Evolutionary conservation across 2,797 vertebrate species (phyloP), one percentile per base, ranked within the genome.

Genomic region (Aulostomus chinensis): DNA sequence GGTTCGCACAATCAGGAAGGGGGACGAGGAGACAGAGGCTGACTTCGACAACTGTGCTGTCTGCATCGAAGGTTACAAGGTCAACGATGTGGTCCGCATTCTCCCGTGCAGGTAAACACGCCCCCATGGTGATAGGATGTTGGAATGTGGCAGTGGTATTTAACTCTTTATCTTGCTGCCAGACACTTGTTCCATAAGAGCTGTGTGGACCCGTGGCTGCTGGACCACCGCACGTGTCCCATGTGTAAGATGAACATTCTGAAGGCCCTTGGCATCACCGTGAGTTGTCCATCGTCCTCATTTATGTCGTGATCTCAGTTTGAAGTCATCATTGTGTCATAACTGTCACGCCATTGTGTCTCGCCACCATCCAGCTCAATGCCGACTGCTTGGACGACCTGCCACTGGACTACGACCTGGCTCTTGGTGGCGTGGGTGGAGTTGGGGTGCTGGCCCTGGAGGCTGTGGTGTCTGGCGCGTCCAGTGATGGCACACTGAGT

Each of bases 191-290:
- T 99, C 87, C 97, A 99, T 87, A 98, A 96, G 86, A 94, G 91
- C 85, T 99, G 97, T 4, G 96, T 99, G 78, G 96, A 99, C 62
- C 96, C 96, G 3, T 99, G 97, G 96, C 94, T 99, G 36, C 91
- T 96, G 86, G 96, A 98, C 71, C 97, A 99, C 64, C 93, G 97
- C 5, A 99, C 97, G 3, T 99, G 97, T 57, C 97, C 97, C 10
- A 99, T 99, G 97, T 99, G 97, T 81, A 99, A 99, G 91, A 97
- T 98, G 94, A 98, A 98, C 89, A 98, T 99, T 87, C 92, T 98
- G 17, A 98, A 99, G 86, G 96, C 96, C 15, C 89, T 99, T 57
- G 97, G 97, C 71, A 96, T 99, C 66, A 94, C 95, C 71, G 97
- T 99, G 93, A 95, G 45, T 48, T 15, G 3, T 4, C 2, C 8